These are phyloP conservation scores for Herminia tarsipennalis DNA, from an alignment of 2,888 invertebrate genomes.

Conservation along the genomic window DNA sequence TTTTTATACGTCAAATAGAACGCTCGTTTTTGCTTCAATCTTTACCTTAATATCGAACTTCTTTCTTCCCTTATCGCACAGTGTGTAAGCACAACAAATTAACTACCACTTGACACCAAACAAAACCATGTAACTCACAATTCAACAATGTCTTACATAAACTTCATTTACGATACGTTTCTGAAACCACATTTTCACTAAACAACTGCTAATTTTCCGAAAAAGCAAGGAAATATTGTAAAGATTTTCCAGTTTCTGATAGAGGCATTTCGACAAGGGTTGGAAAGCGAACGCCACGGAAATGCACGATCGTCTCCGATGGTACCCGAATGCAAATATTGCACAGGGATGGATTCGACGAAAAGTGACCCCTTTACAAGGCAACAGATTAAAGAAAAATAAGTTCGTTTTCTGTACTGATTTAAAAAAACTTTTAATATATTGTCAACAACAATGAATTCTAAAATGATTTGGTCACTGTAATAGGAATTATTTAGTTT, in stretches of 20 bases:
- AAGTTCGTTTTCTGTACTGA: not conserved
- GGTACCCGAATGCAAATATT: slow-evolving; percentile 73
- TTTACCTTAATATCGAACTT: slow-evolving; percentile 64
- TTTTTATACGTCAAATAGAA: too few species aligned
- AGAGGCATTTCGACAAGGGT: slow-evolving; percentile 76
- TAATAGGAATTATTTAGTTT: not conserved
- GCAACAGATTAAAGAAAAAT: not conserved
- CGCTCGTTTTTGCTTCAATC: slow-evolving; percentile 20
- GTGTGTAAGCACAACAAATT: slow-evolving; percentile 62
- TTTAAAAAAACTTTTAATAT: too few species aligned
- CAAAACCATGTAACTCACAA: slow-evolving; percentile 52
- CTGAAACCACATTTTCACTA: slow-evolving; percentile 61
- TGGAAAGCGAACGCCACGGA: slow-evolving; percentile 73
- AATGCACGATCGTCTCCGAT: slow-evolving; percentile 74
- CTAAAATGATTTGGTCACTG: not conserved
- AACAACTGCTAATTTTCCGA: slow-evolving; percentile 52
- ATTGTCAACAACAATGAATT: too few species aligned
- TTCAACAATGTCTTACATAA: slow-evolving; percentile 45
- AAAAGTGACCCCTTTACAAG: slow-evolving; percentile 23
- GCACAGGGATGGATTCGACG: slow-evolving; percentile 61
- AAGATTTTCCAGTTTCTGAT: slow-evolving; percentile 74
- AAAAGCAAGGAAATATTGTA: slow-evolving; percentile 65
- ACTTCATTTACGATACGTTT: slow-evolving; percentile 37
- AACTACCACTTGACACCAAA: slow-evolving; percentile 69
- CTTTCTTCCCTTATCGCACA: slow-evolving; percentile 47